A percentile compares a stretch with the other conserved stretches of the same genome.
Conservation (phyloP, 2,113 vertebrate genomes). For the Rhinichthys klamathensis region DNA sequence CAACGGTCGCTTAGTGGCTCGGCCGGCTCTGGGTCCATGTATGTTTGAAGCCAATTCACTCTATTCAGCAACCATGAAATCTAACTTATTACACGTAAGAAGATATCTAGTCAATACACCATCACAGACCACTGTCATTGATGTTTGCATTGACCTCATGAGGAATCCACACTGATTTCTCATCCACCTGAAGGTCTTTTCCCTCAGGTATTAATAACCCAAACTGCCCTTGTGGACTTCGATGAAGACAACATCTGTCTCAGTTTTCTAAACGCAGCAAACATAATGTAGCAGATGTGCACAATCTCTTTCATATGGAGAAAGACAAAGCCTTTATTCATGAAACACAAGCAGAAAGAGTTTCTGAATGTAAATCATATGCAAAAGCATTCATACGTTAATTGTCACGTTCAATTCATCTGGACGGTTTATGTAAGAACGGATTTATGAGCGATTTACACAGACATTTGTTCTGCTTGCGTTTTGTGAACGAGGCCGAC, state of each 20-base stretch:
- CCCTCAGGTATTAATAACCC: background rate
- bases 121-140: slow-evolving; percentile 15
- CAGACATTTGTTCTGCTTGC: background rate
- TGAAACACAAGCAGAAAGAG: background rate
- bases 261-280: slow-evolving; percentile 29
- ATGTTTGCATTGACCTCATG: slow-evolving; percentile 10
- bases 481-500: background rate
- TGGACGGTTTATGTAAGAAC: background rate
- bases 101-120: background rate
- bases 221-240: background rate
- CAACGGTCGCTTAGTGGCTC: too few species aligned
- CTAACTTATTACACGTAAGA: background rate
- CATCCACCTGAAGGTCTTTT: background rate
- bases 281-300: background rate
- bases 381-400: background rate
- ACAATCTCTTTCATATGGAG: background rate
- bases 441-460: background rate
- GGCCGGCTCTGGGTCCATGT: too few species aligned
- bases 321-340: background rate
- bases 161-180: background rate
- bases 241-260: slow-evolving; percentile 40
- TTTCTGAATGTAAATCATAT: background rate
- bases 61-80: background rate
- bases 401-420: background rate
- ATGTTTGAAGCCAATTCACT: background rate